Evolutionary conservation across 2,797 vertebrate species (phyloP).

Genomic region (Falco cherrug): DNA sequence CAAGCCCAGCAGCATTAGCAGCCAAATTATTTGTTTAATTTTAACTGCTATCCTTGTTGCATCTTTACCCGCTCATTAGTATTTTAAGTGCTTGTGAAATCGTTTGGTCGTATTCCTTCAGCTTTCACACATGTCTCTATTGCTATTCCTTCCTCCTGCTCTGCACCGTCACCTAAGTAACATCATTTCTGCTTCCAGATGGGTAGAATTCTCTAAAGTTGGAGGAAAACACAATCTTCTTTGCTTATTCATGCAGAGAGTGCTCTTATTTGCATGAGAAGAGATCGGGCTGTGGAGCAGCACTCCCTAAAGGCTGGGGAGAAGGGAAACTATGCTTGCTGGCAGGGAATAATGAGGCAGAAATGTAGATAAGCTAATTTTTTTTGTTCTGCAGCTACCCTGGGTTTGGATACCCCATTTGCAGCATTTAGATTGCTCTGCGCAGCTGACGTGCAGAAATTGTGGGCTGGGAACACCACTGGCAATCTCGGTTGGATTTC

Average conservation of each 20-base stretch:
- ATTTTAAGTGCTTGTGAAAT: not conserved
- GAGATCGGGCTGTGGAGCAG: not conserved
- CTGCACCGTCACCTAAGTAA: conserved; percentile 23
- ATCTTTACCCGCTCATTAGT: conserved; percentile 33
- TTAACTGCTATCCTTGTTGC: not conserved
- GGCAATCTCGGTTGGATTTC: not conserved
- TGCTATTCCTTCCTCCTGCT: conserved; percentile 2
- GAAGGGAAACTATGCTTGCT: not conserved
- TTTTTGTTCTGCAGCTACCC: not conserved
- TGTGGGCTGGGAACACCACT: not conserved
- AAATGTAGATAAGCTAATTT: not conserved
- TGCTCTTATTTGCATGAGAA: conserved; percentile 46
- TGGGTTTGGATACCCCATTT: not conserved
- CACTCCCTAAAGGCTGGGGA: not conserved
- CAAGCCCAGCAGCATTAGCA: not conserved
- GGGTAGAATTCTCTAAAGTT: not conserved
- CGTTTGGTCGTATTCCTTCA: not conserved
- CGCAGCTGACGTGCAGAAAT: not conserved
- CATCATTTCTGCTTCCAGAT: not conserved
- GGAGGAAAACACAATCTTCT: not conserved
- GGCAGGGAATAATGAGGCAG: not conserved
- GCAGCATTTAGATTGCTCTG: not conserved
- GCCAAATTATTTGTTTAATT: conserved; percentile 24
- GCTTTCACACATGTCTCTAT: not conserved
- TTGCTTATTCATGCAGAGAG: conserved; percentile 30